A percentile compares a stretch with the other conserved stretches of the same genome.
These are phyloP conservation scores for Pyrochroa serraticornis DNA, from an alignment of 2,888 invertebrate genomes.

Conservation along the genomic window DNA sequence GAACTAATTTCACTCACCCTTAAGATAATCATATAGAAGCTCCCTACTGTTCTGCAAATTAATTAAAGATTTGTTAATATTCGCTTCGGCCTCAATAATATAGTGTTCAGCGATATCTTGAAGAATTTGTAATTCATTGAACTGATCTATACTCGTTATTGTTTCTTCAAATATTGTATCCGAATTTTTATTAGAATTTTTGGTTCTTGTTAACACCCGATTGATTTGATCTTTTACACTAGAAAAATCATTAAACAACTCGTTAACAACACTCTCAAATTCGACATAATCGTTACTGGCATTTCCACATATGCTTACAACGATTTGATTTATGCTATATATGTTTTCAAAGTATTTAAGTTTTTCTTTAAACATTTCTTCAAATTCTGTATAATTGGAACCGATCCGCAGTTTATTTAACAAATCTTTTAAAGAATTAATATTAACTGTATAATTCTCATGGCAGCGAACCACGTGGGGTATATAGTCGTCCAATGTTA, in stretches of 20 bases:
- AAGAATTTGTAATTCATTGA: conserved; percentile 10
- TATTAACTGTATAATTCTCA: background rate
- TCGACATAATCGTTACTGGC: conserved; percentile 1
- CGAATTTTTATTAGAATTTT: conserved; percentile 3
- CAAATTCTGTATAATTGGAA: background rate
- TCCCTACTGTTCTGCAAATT: conserved; percentile 3
- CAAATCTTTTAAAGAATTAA: background rate
- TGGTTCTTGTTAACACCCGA: background rate
- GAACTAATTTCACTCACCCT: conserved; percentile 1
- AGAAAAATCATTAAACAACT: background rate
- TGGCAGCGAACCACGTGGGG: background rate
- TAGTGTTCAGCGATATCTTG: conserved; percentile 6
- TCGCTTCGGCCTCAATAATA: conserved; percentile 1
- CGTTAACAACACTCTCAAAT: background rate
- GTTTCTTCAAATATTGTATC: conserved; percentile 2
- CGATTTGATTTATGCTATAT: conserved; percentile 5
- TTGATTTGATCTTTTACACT: background rate
- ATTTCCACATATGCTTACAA: conserved; percentile 5
- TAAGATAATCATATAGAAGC: conserved; percentile 1
- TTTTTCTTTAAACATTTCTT: background rate
- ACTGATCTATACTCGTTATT: conserved; percentile 8
- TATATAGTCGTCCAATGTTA: conserved; percentile 3
- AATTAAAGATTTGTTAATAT: conserved; percentile 1
- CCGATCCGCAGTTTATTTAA: background rate
- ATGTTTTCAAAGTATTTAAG: background rate